Evolutionary conservation across 2,888 invertebrate genomes (phyloP), one percentile per base, ranked within the genome.

Genomic region (Dioctria rufipes): DNA sequence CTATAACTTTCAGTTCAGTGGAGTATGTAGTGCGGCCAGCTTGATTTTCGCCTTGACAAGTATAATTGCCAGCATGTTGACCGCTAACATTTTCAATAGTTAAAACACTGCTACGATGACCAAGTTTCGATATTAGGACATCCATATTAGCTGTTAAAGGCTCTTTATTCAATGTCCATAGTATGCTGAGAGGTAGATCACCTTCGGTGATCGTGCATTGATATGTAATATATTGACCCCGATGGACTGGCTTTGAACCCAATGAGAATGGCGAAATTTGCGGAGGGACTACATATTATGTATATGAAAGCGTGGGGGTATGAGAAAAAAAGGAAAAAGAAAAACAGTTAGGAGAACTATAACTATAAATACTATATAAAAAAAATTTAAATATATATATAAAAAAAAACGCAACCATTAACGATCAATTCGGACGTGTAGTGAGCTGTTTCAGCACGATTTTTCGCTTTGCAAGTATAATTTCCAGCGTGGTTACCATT

Each of bases 11-110:
- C 83, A 95, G 90, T 86, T 91, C 91, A 83, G 94, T 92, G 82
- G 93, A 92, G 88, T 93, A 93, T 84, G 92, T 92, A 85, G 92
- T 91, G 83, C 89, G 90, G 86, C 95, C 95, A 80, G 94, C 95
- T 85, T 90, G 90, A 89, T 95, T 95, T 87, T 92, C 91, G 82
- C 93, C 94, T 83, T 91, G 90, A 87, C 95, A 95, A 83, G 93
- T 93, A 87, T 95, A 95, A 87, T 93, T 94, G 84, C 95, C 95
- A 73, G 93, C 92, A 85, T 94, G 93, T 82, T 90, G 90, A 66
- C 92, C 93, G 81, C 92, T 91, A 83, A 94, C 92, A 69, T 93
- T 92, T 85, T 94, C 94, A 85, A 95, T 94, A 75, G 92, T 93
- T 82, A 95, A 89, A 80, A 93, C 91, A 86, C 93, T 93, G 84